phyloP scores from a whole-genome alignment of 2,113 vertebrate genomes.

The Callocephalon fimbriatum region DNA sequence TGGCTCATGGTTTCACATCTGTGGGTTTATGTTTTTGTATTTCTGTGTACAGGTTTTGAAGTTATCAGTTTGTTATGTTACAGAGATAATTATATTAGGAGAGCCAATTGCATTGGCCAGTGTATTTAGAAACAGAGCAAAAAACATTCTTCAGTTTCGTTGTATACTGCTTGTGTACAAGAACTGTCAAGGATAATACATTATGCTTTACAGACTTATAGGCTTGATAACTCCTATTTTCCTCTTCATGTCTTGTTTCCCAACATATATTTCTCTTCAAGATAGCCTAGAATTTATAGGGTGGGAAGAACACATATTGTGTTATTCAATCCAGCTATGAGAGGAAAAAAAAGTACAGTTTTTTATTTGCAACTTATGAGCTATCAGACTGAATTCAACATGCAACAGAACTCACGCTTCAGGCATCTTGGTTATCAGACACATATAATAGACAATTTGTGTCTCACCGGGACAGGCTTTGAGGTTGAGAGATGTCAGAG shows the following conservation, averaged over 20 bases:
- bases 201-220: not conserved
- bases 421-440: not conserved
- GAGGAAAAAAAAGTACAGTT: not conserved
- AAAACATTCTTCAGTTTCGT: not conserved
- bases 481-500: not conserved
- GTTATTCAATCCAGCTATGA: not conserved
- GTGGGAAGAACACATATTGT: not conserved
- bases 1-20: not conserved
- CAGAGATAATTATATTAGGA: not conserved
- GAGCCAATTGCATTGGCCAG: rapidly evolving
- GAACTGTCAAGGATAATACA: not conserved
- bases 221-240: not conserved
- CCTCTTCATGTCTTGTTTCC: not conserved
- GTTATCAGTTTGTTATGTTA: not conserved
- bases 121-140: not conserved
- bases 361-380: not conserved
- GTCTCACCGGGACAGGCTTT: not conserved
- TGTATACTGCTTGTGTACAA: not conserved
- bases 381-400: not conserved
- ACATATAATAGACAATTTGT: not conserved
- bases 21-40: not conserved
- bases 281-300: not conserved
- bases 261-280: not conserved
- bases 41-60: not conserved
- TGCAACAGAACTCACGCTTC: not conserved